These are phyloP conservation scores for Gortyna flavago DNA, from an alignment of 2,888 invertebrate species.

Conservation along the genomic window DNA sequence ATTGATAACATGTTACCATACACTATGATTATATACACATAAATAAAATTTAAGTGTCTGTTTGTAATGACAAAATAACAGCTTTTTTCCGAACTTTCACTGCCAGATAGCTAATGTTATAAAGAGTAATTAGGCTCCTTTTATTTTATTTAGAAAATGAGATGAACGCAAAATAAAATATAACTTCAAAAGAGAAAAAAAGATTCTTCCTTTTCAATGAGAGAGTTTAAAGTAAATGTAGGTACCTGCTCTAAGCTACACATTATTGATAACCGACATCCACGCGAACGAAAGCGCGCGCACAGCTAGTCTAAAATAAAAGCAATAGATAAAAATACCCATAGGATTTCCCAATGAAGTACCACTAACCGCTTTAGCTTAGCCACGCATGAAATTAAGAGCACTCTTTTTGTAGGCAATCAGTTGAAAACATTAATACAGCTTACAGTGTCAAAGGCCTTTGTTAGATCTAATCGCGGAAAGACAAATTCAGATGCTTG, in stretches of 20 bases:
- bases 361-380: neutral
- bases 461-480: slow-evolving; percentile 42
- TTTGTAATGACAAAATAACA: neutral
- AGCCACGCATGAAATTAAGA: neutral
- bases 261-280: neutral
- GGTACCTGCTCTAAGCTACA: neutral
- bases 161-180: neutral
- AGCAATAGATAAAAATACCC: neutral
- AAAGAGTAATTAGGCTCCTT: too few species aligned
- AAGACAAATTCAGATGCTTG: slow-evolving; percentile 1
- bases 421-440: neutral
- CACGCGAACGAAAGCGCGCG: neutral
- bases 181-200: neutral
- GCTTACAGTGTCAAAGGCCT: slow-evolving; percentile 45
- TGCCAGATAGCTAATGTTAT: too few species aligned
- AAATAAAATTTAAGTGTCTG: neutral
- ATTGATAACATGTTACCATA: too few species aligned
- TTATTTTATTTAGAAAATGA: too few species aligned
- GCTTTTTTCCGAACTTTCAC: neutral
- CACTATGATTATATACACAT: too few species aligned
- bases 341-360: neutral
- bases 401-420: neutral
- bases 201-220: neutral
- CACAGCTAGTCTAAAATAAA: neutral
- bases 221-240: neutral